A percentile compares a stretch with the other conserved stretches of the same genome.
Conservation (phyloP, 2,888 invertebrate genomes). For the Cephus nigrinus region DNA sequence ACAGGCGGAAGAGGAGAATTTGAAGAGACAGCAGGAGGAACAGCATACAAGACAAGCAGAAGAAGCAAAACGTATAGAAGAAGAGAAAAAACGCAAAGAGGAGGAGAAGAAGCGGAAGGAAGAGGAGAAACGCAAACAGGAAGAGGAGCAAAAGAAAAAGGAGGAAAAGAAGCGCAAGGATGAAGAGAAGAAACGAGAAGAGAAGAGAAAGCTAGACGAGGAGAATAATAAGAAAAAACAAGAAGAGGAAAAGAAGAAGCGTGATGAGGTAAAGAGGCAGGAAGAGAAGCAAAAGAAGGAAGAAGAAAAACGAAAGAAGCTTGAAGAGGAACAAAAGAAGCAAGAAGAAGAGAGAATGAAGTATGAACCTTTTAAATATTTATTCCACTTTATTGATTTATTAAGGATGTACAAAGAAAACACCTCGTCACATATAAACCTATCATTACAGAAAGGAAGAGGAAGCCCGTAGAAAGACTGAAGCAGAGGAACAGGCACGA, state of each 20-base stretch:
- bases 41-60: slow-evolving; percentile 51
- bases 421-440: not conserved
- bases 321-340: slow-evolving; percentile 64
- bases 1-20: slow-evolving; percentile 50
- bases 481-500: slow-evolving; percentile 62
- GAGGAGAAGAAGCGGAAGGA: slow-evolving; percentile 67
- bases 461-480: slow-evolving; percentile 49
- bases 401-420: slow-evolving; percentile 11
- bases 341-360: slow-evolving; percentile 55
- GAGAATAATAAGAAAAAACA: slow-evolving; percentile 63
- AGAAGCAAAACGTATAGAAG: slow-evolving; percentile 66
- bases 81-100: slow-evolving; percentile 68
- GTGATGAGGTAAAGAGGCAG: slow-evolving; percentile 60
- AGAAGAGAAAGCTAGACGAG: slow-evolving; percentile 67
- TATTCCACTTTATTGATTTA: not conserved
- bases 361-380: slow-evolving; percentile 36
- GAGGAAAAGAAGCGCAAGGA: slow-evolving; percentile 69
- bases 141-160: slow-evolving; percentile 69
- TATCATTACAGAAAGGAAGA: slow-evolving; percentile 49
- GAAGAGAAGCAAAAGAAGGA: slow-evolving; percentile 66
- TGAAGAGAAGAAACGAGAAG: slow-evolving; percentile 67
- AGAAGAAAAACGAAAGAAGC: slow-evolving; percentile 69
- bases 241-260: slow-evolving; percentile 64
- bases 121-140: slow-evolving; percentile 69
- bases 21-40: slow-evolving; percentile 50